phyloP scores from a whole-genome alignment of 2,888 invertebrate genomes.

The Theretra japonica region DNA sequence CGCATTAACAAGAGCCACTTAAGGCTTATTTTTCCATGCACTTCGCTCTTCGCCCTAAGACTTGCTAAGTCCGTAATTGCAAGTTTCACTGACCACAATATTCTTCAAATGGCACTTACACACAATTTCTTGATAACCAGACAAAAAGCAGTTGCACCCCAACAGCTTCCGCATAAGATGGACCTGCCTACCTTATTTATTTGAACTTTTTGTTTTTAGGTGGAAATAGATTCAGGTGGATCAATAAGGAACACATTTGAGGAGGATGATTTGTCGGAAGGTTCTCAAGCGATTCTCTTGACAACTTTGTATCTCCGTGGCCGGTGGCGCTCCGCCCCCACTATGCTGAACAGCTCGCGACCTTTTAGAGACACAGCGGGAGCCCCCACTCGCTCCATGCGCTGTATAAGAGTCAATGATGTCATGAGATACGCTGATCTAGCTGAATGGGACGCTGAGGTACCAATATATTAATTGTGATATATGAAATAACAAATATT shows the following conservation, averaged over 20 bases:
- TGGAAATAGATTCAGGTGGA: conserved; percentile 69
- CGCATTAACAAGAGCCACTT: too few relatives aligned
- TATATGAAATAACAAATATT: too few relatives aligned
- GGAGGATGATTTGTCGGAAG: conserved; percentile 65
- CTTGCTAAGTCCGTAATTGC: too few relatives aligned
- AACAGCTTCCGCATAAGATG: too few relatives aligned
- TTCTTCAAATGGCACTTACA: too few relatives aligned
- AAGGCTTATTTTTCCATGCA: too few relatives aligned
- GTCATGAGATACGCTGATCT: conserved; percentile 69
- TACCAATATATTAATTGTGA: conserved; percentile 35
- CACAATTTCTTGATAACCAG: too few relatives aligned
- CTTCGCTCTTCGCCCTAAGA: too few relatives aligned
- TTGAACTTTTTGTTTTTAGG: conserved; percentile 47
- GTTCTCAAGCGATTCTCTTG: conserved; percentile 60
- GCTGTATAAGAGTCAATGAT: conserved; percentile 77
- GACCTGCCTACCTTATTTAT: not conserved
- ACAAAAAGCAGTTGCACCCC: too few relatives aligned
- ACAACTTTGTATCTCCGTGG: conserved; percentile 70
- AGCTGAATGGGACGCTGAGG: conserved; percentile 72
- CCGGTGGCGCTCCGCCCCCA: conserved; percentile 75
- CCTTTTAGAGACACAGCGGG: conserved; percentile 57
- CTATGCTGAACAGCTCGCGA: conserved; percentile 71
- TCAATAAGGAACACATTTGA: conserved; percentile 74
- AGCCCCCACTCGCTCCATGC: conserved; percentile 54
- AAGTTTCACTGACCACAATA: too few relatives aligned